Conservation (phyloP, 2,888 invertebrate species). For the Perizoma flavofasciatum region DNA sequence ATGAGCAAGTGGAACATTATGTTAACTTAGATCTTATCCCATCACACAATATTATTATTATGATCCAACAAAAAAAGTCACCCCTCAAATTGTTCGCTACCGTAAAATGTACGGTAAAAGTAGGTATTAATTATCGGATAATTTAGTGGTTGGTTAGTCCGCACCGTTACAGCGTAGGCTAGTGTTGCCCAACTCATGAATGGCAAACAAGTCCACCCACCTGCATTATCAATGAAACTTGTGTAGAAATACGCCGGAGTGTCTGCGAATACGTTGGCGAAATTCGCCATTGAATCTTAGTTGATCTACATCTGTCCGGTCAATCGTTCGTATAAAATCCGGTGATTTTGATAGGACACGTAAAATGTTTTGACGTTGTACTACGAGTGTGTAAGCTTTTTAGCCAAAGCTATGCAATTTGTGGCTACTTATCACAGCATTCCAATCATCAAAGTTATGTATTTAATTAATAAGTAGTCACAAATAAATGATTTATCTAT, state of each 20-base stretch:
- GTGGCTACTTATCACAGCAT: too few relatives aligned
- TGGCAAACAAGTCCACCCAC: conserved; percentile 74
- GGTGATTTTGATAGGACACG: conserved; percentile 6
- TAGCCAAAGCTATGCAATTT: too few relatives aligned
- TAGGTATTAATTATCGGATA: conserved; percentile 71
- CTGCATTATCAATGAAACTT: conserved; percentile 72
- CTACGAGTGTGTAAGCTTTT: too few relatives aligned
- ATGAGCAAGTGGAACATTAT: too few relatives aligned
- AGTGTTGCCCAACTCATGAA: conserved; percentile 78
- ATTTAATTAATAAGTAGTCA: too few relatives aligned
- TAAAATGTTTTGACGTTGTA: not conserved
- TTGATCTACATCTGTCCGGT: conserved; percentile 27
- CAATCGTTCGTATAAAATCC: conserved; percentile 31
- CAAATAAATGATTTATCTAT: too few relatives aligned
- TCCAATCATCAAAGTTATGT: too few relatives aligned
- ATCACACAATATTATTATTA: conserved; percentile 2
- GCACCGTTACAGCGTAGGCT: conserved; percentile 74
- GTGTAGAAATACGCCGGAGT: conserved; percentile 64
- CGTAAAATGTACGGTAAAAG: conserved; percentile 61
- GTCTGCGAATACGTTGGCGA: conserved; percentile 69
- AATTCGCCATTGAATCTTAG: conserved; percentile 61
- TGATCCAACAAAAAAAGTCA: conserved; percentile 6
- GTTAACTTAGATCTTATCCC: too few relatives aligned
- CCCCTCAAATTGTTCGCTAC: conserved; percentile 50
- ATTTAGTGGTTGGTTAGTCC: conserved; percentile 61